Base-by-base conservation (phyloP, 2,113 vertebrate genomes). In the Camelus dromedarius region DNA sequence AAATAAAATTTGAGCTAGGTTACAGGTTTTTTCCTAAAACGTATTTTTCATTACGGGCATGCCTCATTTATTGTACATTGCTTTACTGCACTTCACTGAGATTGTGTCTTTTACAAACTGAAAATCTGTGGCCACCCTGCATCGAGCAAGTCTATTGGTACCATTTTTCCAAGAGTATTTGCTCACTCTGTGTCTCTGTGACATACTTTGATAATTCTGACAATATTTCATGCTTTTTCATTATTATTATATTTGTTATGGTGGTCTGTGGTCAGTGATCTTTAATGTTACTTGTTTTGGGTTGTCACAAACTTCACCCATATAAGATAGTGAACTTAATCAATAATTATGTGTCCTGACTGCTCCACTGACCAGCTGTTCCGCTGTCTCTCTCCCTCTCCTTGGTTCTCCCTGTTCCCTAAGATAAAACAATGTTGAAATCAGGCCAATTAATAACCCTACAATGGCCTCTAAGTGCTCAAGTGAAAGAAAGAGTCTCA, bases 1-100 rank as follows among this genome's bases (percentile, higher is more conserved):
- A 96, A 91, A 86, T 80, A 35, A 96, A 96, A 93, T 70, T 93
- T 86, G 46, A 67, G 52, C 60, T 89, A 42, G 52, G 10, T 54
- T 54, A 54, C 12, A 54, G 52, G 13, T 54, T 54, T 54, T 54
- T 16, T 54, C 52, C 13, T 54, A 54, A 54, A 54, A 54, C 52
- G 6, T 42, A 42, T 26, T 35, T 54, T 79, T 79, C 32, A 54
- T 79, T 35, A 79, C 32, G 56, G 50, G 12, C 32, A 56, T n/a
- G 22, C 50, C 20, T 35, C 50, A 35, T 35, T 56, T 56, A 24
- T 79, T 35, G 13, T 2, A 20, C 54, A 12, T 54, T 24, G 13
- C 11, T 52, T 52, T n/a, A 12, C 18, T 52, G 48, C 2, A 46
- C 48, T 56, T 79, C 32, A 2, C 32, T 54, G 76, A 56, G 22